These are phyloP conservation scores for Biston stratarius DNA, from an alignment of 2,888 invertebrate genomes.

Conservation along the genomic window DNA sequence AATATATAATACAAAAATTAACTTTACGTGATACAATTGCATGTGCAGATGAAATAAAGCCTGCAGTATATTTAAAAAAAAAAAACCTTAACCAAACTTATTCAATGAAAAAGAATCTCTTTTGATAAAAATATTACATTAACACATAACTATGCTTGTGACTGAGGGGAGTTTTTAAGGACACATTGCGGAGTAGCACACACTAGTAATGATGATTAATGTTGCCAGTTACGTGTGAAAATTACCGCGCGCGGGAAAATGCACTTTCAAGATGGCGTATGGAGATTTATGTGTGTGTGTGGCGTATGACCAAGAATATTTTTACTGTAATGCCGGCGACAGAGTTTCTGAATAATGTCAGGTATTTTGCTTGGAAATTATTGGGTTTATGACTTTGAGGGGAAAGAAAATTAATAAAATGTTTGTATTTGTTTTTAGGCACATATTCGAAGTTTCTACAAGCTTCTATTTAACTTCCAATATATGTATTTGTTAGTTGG, in stretches of 20 bases:
- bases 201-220: slow-evolving; percentile 59
- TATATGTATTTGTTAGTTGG: no score
- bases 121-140: no score
- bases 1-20: no score
- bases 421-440: slow-evolving; percentile 4
- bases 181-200: slow-evolving; percentile 49
- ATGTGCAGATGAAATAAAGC: no score
- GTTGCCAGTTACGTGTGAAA: slow-evolving; percentile 53
- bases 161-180: slow-evolving; percentile 27
- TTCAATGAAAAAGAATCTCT: no score
- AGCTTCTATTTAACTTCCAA: no score
- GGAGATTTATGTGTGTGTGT: slow-evolving; percentile 54
- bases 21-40: no score
- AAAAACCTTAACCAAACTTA: no score
- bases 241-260: slow-evolving; percentile 60
- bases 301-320: slow-evolving; percentile 42
- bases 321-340: slow-evolving; percentile 46
- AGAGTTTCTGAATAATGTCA: slow-evolving; percentile 46
- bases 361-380: slow-evolving; percentile 40
- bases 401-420: slow-evolving; percentile 4
- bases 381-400: slow-evolving; percentile 34
- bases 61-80: no score
- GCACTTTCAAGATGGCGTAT: slow-evolving; percentile 62
- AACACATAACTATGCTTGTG: no score
- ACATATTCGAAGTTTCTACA: no score